Evolutionary conservation across 2,888 invertebrate genomes (phyloP), one percentile per base, ranked within the genome.

Genomic region (Pteria penguin): DNA sequence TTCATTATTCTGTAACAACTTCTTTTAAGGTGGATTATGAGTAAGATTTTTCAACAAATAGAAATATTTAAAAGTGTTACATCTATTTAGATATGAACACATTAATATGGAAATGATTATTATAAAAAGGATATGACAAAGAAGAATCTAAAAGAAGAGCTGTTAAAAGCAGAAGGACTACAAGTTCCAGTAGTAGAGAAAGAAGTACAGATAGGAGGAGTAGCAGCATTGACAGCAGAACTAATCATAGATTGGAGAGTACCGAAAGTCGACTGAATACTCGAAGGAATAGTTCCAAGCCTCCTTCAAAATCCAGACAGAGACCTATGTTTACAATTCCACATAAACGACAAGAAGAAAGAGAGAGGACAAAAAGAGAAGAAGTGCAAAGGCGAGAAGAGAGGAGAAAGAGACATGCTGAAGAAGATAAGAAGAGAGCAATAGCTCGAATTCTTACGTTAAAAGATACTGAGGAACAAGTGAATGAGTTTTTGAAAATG

Each of bases 381-480:
- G 27, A 54, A 71, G n/a, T 33, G 32, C 57, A 57, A 62, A 55
- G 67, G 5, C 70, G 67, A 27, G 45, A 74, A 54, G 32, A 68
- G 22, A 29, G 72, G 29, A 68, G 60, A 52, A 60, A 54, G 27
- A 62, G 61, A 36, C 52, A 78, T 24, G 45, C 65, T 26, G 67
- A 75, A n/a, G 76, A 82, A 24, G 81, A 74, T 18, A 79, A 86
- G 65, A 82, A 79, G 31, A 71, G 83, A 63, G 87, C 86, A 79
- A 85, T 87, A 14, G 80, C 83, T 68, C 81, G 78, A 55, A 89
- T 89, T 8, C 71, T 89, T 27, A 84, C 85, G 0, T 36, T 89
- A 26, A 83, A 87, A 61, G 87, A 89, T 76, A 85, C 86, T 2
- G 72, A 83, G 31, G 88, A 89, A 55, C 87, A 88, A 69, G 82